phyloP scores from a whole-genome alignment of 2,797 vertebrate genomes.

The Echiichthys vipera region DNA sequence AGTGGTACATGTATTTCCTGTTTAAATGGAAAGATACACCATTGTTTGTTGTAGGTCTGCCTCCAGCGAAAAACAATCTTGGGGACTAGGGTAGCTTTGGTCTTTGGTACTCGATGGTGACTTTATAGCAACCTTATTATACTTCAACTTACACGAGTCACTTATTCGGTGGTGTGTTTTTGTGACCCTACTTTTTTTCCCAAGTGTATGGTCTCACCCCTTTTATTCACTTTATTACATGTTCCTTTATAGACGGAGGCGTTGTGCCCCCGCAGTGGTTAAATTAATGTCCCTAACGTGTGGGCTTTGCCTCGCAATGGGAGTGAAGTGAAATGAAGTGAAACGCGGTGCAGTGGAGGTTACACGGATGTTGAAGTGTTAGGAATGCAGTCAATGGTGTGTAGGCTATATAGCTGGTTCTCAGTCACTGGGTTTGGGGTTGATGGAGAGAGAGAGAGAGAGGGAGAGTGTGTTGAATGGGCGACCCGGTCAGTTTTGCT shows the following conservation, averaged over 20 bases:
- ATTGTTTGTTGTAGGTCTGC: not conserved
- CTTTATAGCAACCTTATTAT: constrained; percentile 13
- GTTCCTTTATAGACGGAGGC: not conserved
- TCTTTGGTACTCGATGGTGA: not conserved
- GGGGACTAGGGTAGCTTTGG: not conserved
- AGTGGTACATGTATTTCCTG: not conserved
- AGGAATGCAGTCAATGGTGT: constrained; percentile 40
- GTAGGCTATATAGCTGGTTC: constrained; percentile 10
- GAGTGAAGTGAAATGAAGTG: constrained; percentile 38
- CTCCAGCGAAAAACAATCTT: not conserved
- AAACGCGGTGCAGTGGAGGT: constrained; percentile 35
- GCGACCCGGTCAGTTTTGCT: constrained; percentile 66
- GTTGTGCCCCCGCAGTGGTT: not conserved
- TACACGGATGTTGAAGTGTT: constrained; percentile 29
- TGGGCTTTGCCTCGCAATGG: constrained; percentile 13
- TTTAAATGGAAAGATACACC: too few species aligned
- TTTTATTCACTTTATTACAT: constrained; percentile 1
- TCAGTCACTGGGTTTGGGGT: constrained; percentile 26
- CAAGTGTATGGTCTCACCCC: not conserved
- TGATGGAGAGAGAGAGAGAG: constrained; percentile 13
- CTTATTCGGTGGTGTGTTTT: not conserved
- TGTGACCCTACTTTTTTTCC: not conserved
- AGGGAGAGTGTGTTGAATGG: constrained; percentile 44
- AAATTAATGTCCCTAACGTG: constrained; percentile 2
- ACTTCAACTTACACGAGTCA: not conserved